Conservation (phyloP, 2,888 invertebrate species). For the Heliconius charithonia region DNA sequence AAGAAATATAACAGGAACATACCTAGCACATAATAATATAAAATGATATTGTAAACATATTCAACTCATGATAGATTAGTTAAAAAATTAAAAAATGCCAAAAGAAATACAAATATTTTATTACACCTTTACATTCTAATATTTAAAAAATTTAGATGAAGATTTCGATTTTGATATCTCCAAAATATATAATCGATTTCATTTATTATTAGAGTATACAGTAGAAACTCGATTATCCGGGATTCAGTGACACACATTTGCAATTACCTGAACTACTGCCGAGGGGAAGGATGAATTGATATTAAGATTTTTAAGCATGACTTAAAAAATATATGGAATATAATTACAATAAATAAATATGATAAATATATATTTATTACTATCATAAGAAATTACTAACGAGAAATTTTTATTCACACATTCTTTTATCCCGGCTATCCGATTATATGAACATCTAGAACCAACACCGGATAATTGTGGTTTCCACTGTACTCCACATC, state of each 20-base stretch:
- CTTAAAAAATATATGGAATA: no score
- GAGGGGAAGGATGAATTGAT: no score
- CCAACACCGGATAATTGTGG: background rate
- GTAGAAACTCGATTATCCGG: background rate
- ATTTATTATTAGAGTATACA: background rate
- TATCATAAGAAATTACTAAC: background rate
- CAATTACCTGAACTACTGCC: no score
- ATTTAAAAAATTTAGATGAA: background rate
- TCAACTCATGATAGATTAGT: background rate
- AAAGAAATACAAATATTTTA: background rate
- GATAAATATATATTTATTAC: background rate
- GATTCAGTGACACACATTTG: background rate
- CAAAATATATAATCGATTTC: background rate
- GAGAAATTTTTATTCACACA: no score
- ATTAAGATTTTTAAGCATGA: no score
- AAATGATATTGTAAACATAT: background rate
- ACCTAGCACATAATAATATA: no score
- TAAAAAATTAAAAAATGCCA: background rate
- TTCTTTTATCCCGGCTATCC: no score
- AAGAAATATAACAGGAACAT: no score
- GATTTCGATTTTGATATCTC: background rate
- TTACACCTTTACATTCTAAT: slow-evolving; percentile 4
- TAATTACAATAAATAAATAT: no score
- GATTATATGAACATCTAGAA: background rate
- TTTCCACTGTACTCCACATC: background rate